phyloP scores from a whole-genome alignment of 1,140 invertebrate genomes.

The Bacillus rossius region DNA sequence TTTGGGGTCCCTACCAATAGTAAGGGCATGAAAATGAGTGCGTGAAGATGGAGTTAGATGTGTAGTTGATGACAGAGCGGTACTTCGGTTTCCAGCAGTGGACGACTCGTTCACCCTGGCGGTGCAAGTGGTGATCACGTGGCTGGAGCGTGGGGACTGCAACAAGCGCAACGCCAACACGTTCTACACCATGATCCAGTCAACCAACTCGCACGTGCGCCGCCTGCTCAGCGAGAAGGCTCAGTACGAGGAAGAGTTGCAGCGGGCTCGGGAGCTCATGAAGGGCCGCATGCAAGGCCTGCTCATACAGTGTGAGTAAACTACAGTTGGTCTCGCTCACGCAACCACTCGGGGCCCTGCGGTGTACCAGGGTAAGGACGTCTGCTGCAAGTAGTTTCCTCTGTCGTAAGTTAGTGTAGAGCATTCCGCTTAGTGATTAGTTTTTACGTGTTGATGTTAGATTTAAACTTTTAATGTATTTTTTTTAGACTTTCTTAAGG shows the following conservation, averaged over 20 bases:
- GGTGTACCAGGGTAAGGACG: too few relatives aligned
- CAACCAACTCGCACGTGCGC: conserved; percentile 84
- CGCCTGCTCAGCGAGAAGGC: conserved; percentile 78
- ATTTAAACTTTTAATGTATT: too few relatives aligned
- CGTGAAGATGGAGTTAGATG: too few relatives aligned
- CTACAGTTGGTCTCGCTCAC: too few relatives aligned
- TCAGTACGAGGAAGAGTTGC: conserved; percentile 78
- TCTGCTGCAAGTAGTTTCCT: too few relatives aligned
- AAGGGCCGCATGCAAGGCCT: conserved; percentile 75
- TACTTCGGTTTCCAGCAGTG: conserved; percentile 25
- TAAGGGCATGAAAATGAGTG: too few relatives aligned
- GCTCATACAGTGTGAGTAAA: conserved; percentile 76
- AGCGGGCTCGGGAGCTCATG: conserved; percentile 70
- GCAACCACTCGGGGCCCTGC: background rate
- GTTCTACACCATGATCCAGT: conserved; percentile 94
- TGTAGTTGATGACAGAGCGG: too few relatives aligned
- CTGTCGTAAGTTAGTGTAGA: too few relatives aligned
- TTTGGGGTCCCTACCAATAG: too few relatives aligned
- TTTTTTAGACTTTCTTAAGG: too few relatives aligned
- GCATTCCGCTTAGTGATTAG: too few relatives aligned
- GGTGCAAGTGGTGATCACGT: conserved; percentile 72
- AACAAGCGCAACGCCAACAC: conserved; percentile 80
- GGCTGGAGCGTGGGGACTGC: conserved; percentile 90
- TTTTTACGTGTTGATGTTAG: too few relatives aligned
- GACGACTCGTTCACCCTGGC: conserved; percentile 47